Base-by-base conservation (phyloP, 92 coral and sea anemone genomes). In the Porites cylindrica region DNA sequence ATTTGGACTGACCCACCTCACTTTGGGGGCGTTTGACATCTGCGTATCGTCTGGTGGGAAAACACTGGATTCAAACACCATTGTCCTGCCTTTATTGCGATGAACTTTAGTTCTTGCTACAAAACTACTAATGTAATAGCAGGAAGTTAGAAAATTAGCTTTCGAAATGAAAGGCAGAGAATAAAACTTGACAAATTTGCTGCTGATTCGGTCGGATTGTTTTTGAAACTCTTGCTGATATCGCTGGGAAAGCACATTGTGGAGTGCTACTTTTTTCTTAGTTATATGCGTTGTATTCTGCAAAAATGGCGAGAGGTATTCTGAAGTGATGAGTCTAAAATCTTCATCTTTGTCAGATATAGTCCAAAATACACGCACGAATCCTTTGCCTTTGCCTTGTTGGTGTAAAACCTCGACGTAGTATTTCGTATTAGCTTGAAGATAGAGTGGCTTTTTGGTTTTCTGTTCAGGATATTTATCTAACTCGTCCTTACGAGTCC, bases 321-420 rank as follows among this genome's bases (percentile, higher is more conserved):
- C n/a, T n/a, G n/a, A n/a, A n/a, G n/a, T n/a, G n/a, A n/a, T n/a
- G n/a, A n/a, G n/a, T n/a, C n/a, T n/a, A n/a, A n/a, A n/a, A n/a
- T n/a, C n/a, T n/a, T n/a, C n/a, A n/a, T n/a, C n/a, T n/a, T n/a
- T n/a, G n/a, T n/a, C n/a, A n/a, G n/a, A 68, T n/a, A 59, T 65
- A n/a, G 68, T 76, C 91, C 91, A 88, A 52, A 14, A 65, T 7
- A 88, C 51, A 47, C 68, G 66, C 11, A 82, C 85, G 51, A 75
- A 70, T 0, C 78, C 86, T 7, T 66, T 69, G 18, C 72, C 73
- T 18, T 7, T 73, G 8, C 82, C 88, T 69, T 88, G 79, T 53
- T 88, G 82, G 72, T 82, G 91, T 52, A 88, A 50, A 12, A 88
- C 74, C 77, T 88, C 91, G n/a, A 88, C 4, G 68, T 82, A 88